Percentiles rank a stretch among this genome's conserved stretches.
phyloP scores from a whole-genome alignment of 1,140 invertebrate species.

The Acromyrmex heyeri region DNA sequence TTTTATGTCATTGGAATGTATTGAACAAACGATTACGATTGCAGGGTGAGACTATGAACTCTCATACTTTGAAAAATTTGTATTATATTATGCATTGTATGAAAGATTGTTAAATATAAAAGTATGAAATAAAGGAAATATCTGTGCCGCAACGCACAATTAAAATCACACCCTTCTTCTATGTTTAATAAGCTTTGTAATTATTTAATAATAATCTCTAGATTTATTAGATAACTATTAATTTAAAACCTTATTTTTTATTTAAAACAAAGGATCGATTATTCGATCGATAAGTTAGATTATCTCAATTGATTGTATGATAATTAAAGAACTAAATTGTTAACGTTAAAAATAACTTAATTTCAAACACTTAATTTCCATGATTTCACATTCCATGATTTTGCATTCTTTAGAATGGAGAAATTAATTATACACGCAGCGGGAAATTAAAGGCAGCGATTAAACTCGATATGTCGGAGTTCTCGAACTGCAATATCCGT shows the following conservation, averaged over 20 bases:
- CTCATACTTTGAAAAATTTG: too few species aligned
- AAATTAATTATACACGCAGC: not conserved
- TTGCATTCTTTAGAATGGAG: not conserved
- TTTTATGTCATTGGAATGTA: not conserved
- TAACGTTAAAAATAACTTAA: not conserved
- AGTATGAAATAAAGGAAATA: not conserved
- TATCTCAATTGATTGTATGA: not conserved
- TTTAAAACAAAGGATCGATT: not conserved
- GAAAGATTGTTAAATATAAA: too few species aligned
- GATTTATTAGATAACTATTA: not conserved
- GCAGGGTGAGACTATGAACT: too few species aligned
- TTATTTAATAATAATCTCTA: not conserved
- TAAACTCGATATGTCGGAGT: not conserved
- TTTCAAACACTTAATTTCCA: not conserved
- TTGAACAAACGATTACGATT: not conserved
- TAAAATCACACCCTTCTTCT: not conserved
- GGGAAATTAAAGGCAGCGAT: not conserved
- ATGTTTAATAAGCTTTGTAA: not conserved
- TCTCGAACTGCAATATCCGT: not conserved
- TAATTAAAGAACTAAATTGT: not conserved
- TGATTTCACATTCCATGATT: not conserved
- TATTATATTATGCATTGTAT: too few species aligned
- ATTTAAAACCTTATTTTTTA: too few species aligned
- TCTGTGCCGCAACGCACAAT: not conserved
- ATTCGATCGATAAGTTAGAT: not conserved